Base-by-base conservation (phyloP, 2,113 vertebrate species). In the Himantopus leucocephalus region DNA sequence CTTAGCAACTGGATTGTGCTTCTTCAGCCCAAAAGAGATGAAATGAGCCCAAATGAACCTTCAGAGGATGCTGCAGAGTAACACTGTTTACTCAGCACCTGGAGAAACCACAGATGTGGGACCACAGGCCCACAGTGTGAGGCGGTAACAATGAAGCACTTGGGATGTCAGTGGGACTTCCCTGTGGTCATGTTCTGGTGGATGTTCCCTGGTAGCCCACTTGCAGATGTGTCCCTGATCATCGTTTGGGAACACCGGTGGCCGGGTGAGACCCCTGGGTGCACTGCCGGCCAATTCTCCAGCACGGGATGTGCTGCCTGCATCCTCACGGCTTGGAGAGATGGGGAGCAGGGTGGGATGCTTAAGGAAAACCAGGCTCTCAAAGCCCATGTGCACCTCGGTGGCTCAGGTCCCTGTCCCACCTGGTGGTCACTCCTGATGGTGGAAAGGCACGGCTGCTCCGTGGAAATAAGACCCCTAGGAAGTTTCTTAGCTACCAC, bases 191-290 rank as follows among this genome's bases (percentile, higher is more conserved):
- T 39, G 2, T 34, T 68, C 32, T 50, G 21, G 62, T 29, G 53
- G 35, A 35, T 32, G 18, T 48, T 60, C 16, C 34, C 45, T 47
- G 29, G 26, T 30, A 12, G 43, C 15, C 26, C 52, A n/a, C 20
- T 24, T 59, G 47, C 47, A 90, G 35, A 11, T 18, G 50, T 37
- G 70, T 45, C 55, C 78, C 23, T 41, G 64, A 43, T 24, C 53
- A 39, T 16, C 1, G 0, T 35, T 0, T 47, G 55, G 64, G 60
- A 84, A 26, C 39, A 39, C 4, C 0, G 18, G 23, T 41, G 56
- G 34, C 64, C 0, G 0, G 34, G 35, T 0, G 2, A 39, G 64
- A 62, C 6, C 52, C 26, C 41, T 20, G 66, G 35, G 20, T 10
- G 77, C 10, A 47, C 56, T 50, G 43, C 14, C 2, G 13, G 24